phyloP scores from a whole-genome alignment of 2,888 invertebrate species.

The Geophilus truncorum region DNA sequence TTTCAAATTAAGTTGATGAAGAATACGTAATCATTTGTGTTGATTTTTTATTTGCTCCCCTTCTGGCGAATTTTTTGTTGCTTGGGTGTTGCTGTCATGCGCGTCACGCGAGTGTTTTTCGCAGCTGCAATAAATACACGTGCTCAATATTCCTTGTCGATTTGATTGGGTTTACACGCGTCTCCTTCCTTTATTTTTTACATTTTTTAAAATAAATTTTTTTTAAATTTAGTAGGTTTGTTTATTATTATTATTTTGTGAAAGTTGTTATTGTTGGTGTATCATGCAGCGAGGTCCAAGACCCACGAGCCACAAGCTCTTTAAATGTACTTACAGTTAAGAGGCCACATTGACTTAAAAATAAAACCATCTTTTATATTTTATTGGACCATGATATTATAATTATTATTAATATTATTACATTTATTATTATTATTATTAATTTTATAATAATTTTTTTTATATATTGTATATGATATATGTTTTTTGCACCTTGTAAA shows the following conservation, averaged over 20 bases:
- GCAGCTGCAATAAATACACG: constrained; percentile 27
- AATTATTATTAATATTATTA: neutral
- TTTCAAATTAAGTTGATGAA: neutral
- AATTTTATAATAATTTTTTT: constrained; percentile 6
- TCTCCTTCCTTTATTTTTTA: neutral
- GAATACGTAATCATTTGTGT: constrained; percentile 24
- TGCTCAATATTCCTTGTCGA: constrained; percentile 20
- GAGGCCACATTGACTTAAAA: constrained; percentile 23
- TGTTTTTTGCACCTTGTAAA: constrained; percentile 27
- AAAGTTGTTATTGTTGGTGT: constrained; percentile 9
- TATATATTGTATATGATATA: constrained; percentile 12
- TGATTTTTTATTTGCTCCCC: constrained; percentile 10
- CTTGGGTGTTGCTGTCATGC: constrained; percentile 27
- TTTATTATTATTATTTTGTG: neutral
- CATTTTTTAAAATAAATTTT: neutral
- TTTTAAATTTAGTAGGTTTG: neutral
- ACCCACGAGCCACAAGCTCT: constrained; percentile 18
- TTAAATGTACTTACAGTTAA: constrained; percentile 27
- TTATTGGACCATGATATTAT: constrained; percentile 27
- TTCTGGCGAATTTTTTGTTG: constrained; percentile 25
- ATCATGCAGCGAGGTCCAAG: constrained; percentile 14
- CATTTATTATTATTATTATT: neutral
- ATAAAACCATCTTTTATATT: neutral
- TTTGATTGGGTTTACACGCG: constrained; percentile 8
- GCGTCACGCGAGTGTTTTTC: constrained; percentile 27